phyloP scores from a whole-genome alignment of 1,140 invertebrate genomes.

The Drosophila malerkotliana region DNA sequence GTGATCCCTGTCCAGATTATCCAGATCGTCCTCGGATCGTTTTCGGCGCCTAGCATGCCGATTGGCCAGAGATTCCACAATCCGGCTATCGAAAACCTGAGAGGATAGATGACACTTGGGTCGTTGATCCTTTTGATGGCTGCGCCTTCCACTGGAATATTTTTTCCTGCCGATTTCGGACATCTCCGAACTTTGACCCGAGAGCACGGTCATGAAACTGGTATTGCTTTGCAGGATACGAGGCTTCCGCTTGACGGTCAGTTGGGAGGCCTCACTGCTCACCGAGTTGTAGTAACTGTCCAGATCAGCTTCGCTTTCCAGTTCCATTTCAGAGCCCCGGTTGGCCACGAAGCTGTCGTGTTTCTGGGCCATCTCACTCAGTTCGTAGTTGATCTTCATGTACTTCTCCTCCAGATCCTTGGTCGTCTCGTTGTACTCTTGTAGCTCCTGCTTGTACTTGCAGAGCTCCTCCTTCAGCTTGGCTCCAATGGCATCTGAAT shows the following conservation, averaged over 20 bases:
- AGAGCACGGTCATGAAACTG: slow-evolving; percentile 66
- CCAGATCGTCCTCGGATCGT: slow-evolving; percentile 16
- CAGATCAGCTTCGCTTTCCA: slow-evolving; percentile 34
- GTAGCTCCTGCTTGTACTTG: slow-evolving; percentile 77
- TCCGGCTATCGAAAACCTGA: slow-evolving; percentile 10
- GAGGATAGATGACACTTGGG: slow-evolving; percentile 12
- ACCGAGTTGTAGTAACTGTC: slow-evolving; percentile 28
- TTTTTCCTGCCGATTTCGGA: slow-evolving; percentile 1
- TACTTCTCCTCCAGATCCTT: slow-evolving; percentile 77
- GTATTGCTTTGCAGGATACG: slow-evolving; percentile 42
- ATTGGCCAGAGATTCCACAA: slow-evolving; percentile 29
- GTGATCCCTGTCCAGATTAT: slow-evolving; percentile 40
- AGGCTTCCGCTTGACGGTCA: slow-evolving; percentile 12
- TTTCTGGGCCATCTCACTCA: slow-evolving; percentile 77
- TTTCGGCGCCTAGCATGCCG: slow-evolving; percentile 8
- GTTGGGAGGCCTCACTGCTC: slow-evolving; percentile 42
- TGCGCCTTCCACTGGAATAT: not conserved
- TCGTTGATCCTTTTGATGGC: not conserved
- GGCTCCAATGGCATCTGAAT: slow-evolving; percentile 51
- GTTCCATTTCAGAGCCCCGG: slow-evolving; percentile 18
- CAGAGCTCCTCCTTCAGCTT: slow-evolving; percentile 69
- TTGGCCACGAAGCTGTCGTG: slow-evolving; percentile 58
- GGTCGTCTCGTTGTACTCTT: slow-evolving; percentile 76
- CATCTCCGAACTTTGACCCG: slow-evolving; percentile 28
- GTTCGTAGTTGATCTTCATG: slow-evolving; percentile 73